These are phyloP conservation scores for Smittia aterrima DNA, from an alignment of 2,888 invertebrate species.

Conservation along the genomic window DNA sequence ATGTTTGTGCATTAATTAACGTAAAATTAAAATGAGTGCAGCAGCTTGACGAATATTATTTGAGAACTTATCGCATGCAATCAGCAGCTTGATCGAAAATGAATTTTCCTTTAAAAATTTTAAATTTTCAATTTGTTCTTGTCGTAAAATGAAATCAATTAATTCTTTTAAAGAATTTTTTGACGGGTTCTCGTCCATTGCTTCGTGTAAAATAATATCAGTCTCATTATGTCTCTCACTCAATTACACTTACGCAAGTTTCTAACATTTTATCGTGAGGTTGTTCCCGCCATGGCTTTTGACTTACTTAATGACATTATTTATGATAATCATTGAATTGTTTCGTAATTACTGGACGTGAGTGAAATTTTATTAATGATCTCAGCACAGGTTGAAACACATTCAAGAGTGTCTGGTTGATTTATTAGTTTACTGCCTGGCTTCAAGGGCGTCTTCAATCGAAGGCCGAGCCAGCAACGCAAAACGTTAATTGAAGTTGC, in stretches of 20 bases:
- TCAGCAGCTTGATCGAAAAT: background rate
- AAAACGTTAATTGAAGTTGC: background rate
- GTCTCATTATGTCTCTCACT: background rate
- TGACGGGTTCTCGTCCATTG: background rate
- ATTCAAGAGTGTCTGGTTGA: too few relatives aligned
- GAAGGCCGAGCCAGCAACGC: background rate
- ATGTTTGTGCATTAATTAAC: constrained; percentile 14
- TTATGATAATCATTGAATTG: background rate
- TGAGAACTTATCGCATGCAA: background rate
- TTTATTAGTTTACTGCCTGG: too few relatives aligned
- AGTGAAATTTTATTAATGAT: too few relatives aligned
- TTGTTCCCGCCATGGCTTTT: background rate
- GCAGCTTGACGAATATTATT: constrained; percentile 1
- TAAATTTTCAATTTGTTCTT: background rate
- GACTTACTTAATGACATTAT: constrained; percentile 5
- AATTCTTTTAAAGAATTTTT: background rate
- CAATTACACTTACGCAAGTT: background rate
- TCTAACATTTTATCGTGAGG: background rate
- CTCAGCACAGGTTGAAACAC: too few relatives aligned
- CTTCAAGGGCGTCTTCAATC: too few relatives aligned
- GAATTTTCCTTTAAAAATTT: background rate
- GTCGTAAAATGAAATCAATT: background rate
- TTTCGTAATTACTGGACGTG: too few relatives aligned
- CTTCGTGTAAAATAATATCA: background rate
- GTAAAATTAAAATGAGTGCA: constrained; percentile 1